Percentiles rank a stretch among this genome's conserved stretches.
Conservation (phyloP, 2,888 invertebrate genomes). For the Drosophila barbarae region DNA sequence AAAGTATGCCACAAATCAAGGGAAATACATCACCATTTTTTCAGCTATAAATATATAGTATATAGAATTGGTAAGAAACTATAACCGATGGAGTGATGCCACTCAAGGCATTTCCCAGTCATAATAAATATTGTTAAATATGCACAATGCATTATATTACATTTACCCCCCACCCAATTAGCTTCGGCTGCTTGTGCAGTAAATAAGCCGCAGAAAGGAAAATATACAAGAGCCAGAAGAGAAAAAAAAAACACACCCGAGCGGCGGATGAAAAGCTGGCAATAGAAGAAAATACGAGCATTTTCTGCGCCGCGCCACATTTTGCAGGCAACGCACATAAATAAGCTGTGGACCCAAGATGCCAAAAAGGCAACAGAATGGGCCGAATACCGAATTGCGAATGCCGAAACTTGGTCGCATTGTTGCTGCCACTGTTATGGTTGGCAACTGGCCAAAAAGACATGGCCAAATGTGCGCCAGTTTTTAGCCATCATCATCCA, state of each 20-base stretch:
- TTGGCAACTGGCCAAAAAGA: constrained; percentile 73
- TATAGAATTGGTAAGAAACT: constrained; percentile 1
- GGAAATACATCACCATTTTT: not conserved
- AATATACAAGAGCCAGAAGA: constrained; percentile 19
- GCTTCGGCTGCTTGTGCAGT: constrained; percentile 52
- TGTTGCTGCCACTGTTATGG: constrained; percentile 38
- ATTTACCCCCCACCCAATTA: constrained; percentile 43
- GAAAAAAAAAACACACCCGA: not conserved
- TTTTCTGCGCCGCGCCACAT: constrained; percentile 42
- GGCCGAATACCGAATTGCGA: constrained; percentile 18
- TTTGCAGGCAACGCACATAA: constrained; percentile 49
- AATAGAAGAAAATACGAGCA: constrained; percentile 32
- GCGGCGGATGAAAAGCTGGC: constrained; percentile 24
- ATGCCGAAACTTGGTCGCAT: constrained; percentile 42
- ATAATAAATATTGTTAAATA: constrained; percentile 44
- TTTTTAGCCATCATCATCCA: constrained; percentile 58
- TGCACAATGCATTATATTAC: constrained; percentile 42
- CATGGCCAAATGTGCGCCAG: constrained; percentile 71
- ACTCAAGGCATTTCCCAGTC: constrained; percentile 19
- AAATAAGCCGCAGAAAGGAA: constrained; percentile 48
- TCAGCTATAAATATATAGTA: not conserved
- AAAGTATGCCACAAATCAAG: constrained; percentile 13
- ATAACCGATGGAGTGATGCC: constrained; percentile 1
- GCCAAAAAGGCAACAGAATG: constrained; percentile 42
- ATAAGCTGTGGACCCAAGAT: constrained; percentile 40